Base-by-base conservation (phyloP, 1,140 invertebrate genomes). In the Homalodisca vitripennis region DNA sequence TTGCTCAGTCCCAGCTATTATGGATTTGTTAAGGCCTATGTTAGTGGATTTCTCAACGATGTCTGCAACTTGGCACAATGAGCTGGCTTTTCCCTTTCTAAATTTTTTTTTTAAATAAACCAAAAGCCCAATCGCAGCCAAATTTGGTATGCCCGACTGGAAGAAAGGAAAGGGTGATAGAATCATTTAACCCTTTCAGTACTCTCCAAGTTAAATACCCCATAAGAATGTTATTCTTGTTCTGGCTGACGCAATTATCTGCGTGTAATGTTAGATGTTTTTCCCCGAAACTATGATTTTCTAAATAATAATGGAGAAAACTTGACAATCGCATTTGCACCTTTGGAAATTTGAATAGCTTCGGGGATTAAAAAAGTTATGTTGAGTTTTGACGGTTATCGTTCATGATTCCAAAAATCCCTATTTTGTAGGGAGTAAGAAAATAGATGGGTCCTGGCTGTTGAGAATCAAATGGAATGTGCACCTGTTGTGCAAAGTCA, bases 361-460 rank as follows among this genome's bases (percentile, higher is more conserved):
- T 73, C 70, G 12, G 72, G 72, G 29, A 70, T 71, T 13, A n/a
- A 73, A 10, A 51, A 51, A 73, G 31, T 73, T 73, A 66, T 62
- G 24, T 31, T 71, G 72, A 17, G 48, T 14, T 20, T 51, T 46
- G 1, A 32, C 17, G 14, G 72, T n/a, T 68, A n/a, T 73, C 70
- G n/a, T 62, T 60, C 70, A 71, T 71, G 6, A 71, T 51, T 12
- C 70, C 72, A 69, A 73, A 73, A 2, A 70, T 22, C n/a, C 41
- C 66, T 17, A 73, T 32, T 67, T 71, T 71, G 41, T 57, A 73
- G 32, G 72, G 70, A 1, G 41, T 47, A 13, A 73, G 26, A 51
- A 73, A 73, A 62, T 73, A 71, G 1, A 70, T 64, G 0, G 70
- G 70, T 3, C 66, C 72, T 46, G 70, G 66, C 30, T 73, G 72